Conservation (phyloP, 1,140 invertebrate genomes). For the Chironomus tepperi region DNA sequence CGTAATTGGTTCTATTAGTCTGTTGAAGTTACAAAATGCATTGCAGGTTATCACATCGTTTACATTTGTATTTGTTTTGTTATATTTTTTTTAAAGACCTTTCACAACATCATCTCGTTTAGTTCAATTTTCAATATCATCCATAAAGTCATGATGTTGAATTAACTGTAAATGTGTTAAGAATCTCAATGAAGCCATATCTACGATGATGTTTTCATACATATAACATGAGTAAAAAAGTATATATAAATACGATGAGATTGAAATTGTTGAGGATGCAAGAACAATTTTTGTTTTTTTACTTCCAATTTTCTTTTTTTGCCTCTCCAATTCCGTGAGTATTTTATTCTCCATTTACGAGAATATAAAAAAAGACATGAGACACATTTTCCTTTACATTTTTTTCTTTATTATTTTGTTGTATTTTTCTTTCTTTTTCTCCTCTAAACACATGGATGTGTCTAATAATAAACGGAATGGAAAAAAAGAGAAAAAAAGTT, state of each 20-base stretch:
- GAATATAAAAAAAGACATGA: background rate
- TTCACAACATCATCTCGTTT: too few relatives aligned
- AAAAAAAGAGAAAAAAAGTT: background rate
- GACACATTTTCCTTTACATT: background rate
- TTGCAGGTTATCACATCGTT: too few relatives aligned
- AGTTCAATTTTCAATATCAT: background rate
- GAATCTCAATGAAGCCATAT: background rate
- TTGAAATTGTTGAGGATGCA: background rate
- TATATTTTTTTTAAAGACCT: too few relatives aligned
- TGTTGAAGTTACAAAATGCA: too few relatives aligned
- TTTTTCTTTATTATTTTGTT: background rate
- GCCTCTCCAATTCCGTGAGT: background rate
- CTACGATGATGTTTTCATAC: too few relatives aligned
- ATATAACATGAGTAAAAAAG: too few relatives aligned
- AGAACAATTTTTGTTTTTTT: background rate
- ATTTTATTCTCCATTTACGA: background rate
- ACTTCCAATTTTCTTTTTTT: background rate
- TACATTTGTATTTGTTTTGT: too few relatives aligned
- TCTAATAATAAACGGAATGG: constrained; percentile 8
- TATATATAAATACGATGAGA: background rate
- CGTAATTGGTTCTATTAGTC: background rate
- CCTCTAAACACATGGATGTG: constrained; percentile 5
- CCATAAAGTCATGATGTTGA: background rate
- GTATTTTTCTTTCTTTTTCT: background rate
- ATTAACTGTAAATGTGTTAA: background rate